Percentiles rank a stretch among this genome's conserved stretches.
phyloP scores from a whole-genome alignment of 2,888 invertebrate genomes.

The Frankliniella fusca region DNA sequence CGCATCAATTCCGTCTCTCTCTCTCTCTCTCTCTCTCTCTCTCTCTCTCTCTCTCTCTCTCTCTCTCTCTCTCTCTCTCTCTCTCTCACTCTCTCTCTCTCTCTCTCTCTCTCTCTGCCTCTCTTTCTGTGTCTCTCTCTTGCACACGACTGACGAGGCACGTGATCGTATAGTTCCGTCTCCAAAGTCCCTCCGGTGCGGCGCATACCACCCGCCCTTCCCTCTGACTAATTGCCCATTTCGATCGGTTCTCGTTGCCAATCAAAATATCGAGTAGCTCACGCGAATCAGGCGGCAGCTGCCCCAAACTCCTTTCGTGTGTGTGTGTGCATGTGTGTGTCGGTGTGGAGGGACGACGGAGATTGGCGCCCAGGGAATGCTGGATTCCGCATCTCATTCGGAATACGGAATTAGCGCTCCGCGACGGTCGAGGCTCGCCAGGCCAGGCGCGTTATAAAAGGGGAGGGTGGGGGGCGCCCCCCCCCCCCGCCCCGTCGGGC shows the following conservation, averaged over 20 bases:
- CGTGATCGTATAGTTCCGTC: too few relatives aligned
- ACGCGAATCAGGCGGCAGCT: neutral
- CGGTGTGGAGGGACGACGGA: neutral
- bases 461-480: too few relatives aligned
- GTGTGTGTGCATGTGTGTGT: neutral
- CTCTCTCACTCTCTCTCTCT: neutral
- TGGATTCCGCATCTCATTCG: neutral
- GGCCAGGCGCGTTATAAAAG: too few relatives aligned
- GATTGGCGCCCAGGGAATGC: neutral
- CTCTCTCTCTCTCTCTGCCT: neutral
- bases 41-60: neutral
- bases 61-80: neutral
- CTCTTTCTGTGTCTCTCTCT: too few relatives aligned
- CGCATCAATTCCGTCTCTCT: neutral
- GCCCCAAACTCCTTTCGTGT: neutral
- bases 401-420: too few relatives aligned
- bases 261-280: slow-evolving; percentile 25
- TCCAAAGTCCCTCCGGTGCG: too few relatives aligned
- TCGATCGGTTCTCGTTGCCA: slow-evolving; percentile 3
- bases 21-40: neutral
- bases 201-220: neutral
- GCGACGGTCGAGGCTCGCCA: too few relatives aligned
- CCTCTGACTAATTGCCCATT: neutral
- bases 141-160: too few relatives aligned
- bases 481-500: too few relatives aligned